Base-by-base conservation (phyloP, 35 echinoderm and acorn worm genomes). In the Patiria miniata region DNA sequence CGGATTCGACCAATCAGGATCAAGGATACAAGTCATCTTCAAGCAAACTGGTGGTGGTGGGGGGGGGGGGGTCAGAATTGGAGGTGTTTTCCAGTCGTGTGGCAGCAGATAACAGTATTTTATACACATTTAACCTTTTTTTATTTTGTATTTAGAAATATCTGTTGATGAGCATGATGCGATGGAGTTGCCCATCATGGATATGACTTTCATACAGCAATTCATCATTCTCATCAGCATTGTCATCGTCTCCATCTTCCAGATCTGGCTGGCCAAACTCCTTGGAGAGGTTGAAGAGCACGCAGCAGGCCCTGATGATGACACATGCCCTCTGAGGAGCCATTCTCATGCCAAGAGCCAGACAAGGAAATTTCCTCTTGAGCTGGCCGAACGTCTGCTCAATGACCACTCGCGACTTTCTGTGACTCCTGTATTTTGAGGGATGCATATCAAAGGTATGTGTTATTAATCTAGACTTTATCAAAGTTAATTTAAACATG, bases 301-400 rank as follows among this genome's bases (percentile, higher is more conserved):
- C 83, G 40, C 83, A 86, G 58, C 83, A 86, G 26, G 83, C 53
- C n/a, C n/a, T 86, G 21, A 86, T 86, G 21, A 76, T 86, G 15
- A 36, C 23, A 39, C 58, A 86, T 7, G 59, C 83, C 76, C 51
- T 86, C 32, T 18, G 19, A 33, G 83, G 83, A 2, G 83, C 21
- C 5, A 86, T 58, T 22, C 36, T 34, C 1, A 65, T 56, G 19
- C 83, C 83, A 38, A 58, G 56, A 8, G 36, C 37, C 2, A 86
- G 83, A 38, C 85, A 87, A 26, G 51, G 68, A 79, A 87, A 87
- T 42, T 87, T 87, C 50, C 78, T 28, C 68, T 87, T 87, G 8
- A 87, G 40, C 47, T 87, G 86, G 10, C 86, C 86, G 37, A 50
- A 33, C 9, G 56, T 16, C 21, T 87, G 86, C 56, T 87, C 86